Conservation (phyloP, 2,888 invertebrate species). For the Portevinia maculata region DNA sequence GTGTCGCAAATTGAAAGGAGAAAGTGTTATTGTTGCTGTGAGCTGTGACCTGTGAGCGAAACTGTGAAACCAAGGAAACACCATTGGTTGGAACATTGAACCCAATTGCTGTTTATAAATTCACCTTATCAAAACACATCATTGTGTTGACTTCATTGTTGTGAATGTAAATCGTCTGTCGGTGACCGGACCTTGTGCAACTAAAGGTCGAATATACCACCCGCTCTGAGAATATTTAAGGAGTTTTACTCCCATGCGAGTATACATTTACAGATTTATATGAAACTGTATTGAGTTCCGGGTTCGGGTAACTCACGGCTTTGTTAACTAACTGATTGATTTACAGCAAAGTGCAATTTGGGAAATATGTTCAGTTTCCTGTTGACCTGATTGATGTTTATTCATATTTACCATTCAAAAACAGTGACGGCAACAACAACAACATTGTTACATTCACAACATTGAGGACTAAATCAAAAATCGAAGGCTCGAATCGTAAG, state of each 20-base stretch:
- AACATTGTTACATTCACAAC: constrained; percentile 39
- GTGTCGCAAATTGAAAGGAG: constrained; percentile 60
- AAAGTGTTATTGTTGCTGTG: constrained; percentile 31
- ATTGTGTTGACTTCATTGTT: constrained; percentile 58
- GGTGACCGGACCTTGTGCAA: constrained; percentile 37
- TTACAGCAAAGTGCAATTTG: constrained; percentile 72
- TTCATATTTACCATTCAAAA: constrained; percentile 67
- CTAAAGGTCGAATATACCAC: constrained; percentile 33
- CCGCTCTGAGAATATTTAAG: constrained; percentile 36
- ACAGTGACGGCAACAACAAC: constrained; percentile 39
- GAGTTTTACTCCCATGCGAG: constrained; percentile 23
- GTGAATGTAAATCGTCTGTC: constrained; percentile 53
- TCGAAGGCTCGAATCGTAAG: constrained; percentile 57
- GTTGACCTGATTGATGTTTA: constrained; percentile 74
- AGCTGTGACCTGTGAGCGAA: constrained; percentile 38
- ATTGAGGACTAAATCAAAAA: constrained; percentile 45
- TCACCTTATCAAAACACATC: constrained; percentile 68
- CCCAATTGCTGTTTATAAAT: constrained; percentile 72
- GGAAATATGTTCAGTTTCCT: constrained; percentile 73
- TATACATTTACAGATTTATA: constrained; percentile 8
- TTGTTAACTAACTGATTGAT: constrained; percentile 73
- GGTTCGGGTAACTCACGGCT: constrained; percentile 50
- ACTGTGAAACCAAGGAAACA: constrained; percentile 32
- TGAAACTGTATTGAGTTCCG: constrained; percentile 45
- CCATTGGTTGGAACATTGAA: constrained; percentile 63